Evolutionary conservation across 1,140 invertebrate genomes (phyloP), one percentile per base, ranked within the genome.

Genomic region (Penaeus vannamei): DNA sequence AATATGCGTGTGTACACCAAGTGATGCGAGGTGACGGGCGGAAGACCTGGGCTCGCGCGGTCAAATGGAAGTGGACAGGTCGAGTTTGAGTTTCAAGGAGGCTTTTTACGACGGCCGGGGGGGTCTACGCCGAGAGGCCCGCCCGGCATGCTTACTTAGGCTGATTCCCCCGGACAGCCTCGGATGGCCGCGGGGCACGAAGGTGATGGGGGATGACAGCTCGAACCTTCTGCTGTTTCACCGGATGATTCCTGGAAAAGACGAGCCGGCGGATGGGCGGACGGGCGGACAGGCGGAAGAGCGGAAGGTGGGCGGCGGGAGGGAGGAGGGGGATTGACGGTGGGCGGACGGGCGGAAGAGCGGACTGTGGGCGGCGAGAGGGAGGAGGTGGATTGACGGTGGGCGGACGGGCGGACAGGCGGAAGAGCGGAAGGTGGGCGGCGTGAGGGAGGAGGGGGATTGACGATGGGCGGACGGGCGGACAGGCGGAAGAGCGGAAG

Each of bases 1-100:
- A 86, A 86, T 86, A 86, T 86, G 85, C 85, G 85, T 77, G 84
- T 86, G 59, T 46, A 61, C n/a, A 17, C 32, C n/a, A 64, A 72
- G 23, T n/a, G 85, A 86, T 86, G 77, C 29, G 85, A 22, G n/a
- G 8, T 4, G 85, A 86, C 85, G 80, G 14, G 53, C 66, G 76
- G 42, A 61, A 29, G 62, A 42, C n/a, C 14, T 59, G 80, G 46
- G 23, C 22, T 42, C 84, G 26, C 26, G 14, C 59, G 84, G 42
- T 29, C 80, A 83, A 83, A 87, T 87, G 26, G 64, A 69, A 82
- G 80, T 87, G 86, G 86, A 87, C 86, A 76, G 86, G 29, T 26
- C 12, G 86, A 87, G 86, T 87, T 87, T 87, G 86, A 87, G 86
- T 87, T 87, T 87, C 86, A 87, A 87, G 86, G 61, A 87, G 81